Conservation (phyloP, 2,888 invertebrate genomes). For the Aspidiotus rigidus region DNA sequence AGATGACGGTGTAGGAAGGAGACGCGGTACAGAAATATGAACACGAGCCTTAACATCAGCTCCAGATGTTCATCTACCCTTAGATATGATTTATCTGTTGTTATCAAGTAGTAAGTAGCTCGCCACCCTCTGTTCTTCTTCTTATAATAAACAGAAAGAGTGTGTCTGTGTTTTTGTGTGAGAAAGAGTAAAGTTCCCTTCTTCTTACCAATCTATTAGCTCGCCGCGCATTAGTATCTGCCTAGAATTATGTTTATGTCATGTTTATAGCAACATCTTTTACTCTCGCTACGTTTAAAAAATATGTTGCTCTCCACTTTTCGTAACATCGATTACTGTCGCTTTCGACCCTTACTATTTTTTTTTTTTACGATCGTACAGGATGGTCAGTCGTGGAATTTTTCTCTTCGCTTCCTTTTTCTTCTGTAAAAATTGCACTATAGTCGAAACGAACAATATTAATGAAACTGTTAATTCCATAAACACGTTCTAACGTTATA, state of each 20-base stretch:
- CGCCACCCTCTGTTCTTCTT: constrained; percentile 33
- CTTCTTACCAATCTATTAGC: constrained; percentile 25
- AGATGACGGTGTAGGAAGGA: constrained; percentile 11
- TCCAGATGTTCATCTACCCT: constrained; percentile 34
- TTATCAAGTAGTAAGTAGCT: constrained; percentile 32
- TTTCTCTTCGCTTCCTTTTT: background rate
- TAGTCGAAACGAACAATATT: too few relatives aligned
- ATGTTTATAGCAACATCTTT: constrained; percentile 34
- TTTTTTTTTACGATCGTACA: background rate
- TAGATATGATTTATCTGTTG: constrained; percentile 34
- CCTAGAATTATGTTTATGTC: constrained; percentile 33
- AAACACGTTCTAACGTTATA: too few relatives aligned
- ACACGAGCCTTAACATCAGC: constrained; percentile 33
- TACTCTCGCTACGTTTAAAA: constrained; percentile 29
- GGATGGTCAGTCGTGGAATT: background rate
- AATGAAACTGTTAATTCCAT: too few relatives aligned
- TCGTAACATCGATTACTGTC: background rate
- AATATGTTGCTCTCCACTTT: constrained; percentile 18
- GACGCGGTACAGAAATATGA: constrained; percentile 23
- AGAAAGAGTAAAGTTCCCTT: constrained; percentile 19
- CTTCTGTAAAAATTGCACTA: background rate
- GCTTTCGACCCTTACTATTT: background rate
- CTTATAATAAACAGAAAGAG: background rate
- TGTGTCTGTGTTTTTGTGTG: too few relatives aligned
- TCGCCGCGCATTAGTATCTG: constrained; percentile 31